Evolutionary conservation across 2,797 vertebrate species (phyloP).

Genomic region (Tragelaphus oryx): DNA sequence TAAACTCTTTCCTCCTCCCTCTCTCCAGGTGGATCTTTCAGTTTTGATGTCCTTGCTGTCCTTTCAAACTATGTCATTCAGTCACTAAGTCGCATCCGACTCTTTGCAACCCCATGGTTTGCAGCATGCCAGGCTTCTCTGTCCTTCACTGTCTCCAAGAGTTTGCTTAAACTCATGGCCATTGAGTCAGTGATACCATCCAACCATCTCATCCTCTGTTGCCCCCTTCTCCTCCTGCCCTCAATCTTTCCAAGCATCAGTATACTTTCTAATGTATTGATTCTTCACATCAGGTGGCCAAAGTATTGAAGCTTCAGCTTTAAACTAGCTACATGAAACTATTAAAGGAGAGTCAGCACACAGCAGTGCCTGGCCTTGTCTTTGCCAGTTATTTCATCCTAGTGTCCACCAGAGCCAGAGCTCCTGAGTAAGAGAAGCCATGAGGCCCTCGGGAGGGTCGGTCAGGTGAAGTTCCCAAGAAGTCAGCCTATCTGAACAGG

Average conservation of each 20-base stretch:
- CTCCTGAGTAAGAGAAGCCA: not conserved
- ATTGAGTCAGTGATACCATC: not conserved
- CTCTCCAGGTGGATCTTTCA: not conserved
- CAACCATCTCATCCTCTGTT: not conserved
- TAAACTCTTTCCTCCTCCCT: not conserved
- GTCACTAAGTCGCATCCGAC: not conserved
- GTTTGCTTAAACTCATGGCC: not conserved
- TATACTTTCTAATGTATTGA: not conserved
- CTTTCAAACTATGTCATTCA: not conserved
- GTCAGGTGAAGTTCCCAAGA: no score
- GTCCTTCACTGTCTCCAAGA: not conserved
- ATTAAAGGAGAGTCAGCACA: not conserved
- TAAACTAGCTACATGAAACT: not conserved
- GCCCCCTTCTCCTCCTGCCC: not conserved
- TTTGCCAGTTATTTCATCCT: not conserved
- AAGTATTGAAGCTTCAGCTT: not conserved
- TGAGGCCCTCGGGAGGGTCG: not conserved
- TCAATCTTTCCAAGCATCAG: not conserved
- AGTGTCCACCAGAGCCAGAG: not conserved
- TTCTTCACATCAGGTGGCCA: not conserved
- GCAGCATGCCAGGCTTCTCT: not conserved
- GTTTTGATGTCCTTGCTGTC: not conserved
- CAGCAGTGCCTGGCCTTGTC: not conserved
- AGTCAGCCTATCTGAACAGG: not conserved
- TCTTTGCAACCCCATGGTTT: not conserved